Base-by-base conservation (phyloP, 2,797 vertebrate species). In the Anguilla megastoma region DNA sequence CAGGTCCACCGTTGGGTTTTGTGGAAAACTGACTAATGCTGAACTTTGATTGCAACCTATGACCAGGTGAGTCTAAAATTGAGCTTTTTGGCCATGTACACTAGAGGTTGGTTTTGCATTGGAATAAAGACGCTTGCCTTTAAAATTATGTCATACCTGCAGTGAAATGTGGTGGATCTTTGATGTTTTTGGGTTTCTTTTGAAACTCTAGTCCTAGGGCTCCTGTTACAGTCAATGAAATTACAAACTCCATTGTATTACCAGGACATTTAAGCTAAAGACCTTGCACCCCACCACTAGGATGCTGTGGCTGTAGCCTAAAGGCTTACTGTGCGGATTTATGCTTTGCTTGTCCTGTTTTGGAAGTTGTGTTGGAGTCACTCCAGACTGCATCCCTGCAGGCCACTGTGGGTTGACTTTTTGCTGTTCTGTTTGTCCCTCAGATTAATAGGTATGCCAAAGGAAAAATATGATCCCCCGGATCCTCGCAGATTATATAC, bases 391-490 rank as follows among this genome's bases (percentile, higher is more conserved):
- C 54, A 45, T 84, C 36, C 80, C 54, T 45, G 76, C 63, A 71
- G 84, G 69, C 8, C n/a, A 33, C 12, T 82, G 18, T 33, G 0
- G 27, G 3, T 54, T 85, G 1, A 8, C 2, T 2, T 58, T n/a
- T 89, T 85, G 58, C 4, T 63, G 9, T 30, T 33, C 69, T 85
- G 54, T 88, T 86, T 82, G 66, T 71, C 12, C 85, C n/a, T 82
- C 93, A 99, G 98, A 98, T 97, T 97, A 97, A 97, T 96, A 98
- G 99, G 97, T 96, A 99, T 99, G 99, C 98, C 99, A 98, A 99
- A 99, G 96, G 99, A 99, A 98, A 99, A 99, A 98, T 99, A 99
- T 99, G 99, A 99, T 94, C 98, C 98, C 95, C 98, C 98, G 92
- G 98, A 99, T 97, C 98, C 98, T 94, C 98, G 98, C 94, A 96